Evolutionary conservation across 2,888 invertebrate species (phyloP).

Genomic region (Campaea margaritaria): DNA sequence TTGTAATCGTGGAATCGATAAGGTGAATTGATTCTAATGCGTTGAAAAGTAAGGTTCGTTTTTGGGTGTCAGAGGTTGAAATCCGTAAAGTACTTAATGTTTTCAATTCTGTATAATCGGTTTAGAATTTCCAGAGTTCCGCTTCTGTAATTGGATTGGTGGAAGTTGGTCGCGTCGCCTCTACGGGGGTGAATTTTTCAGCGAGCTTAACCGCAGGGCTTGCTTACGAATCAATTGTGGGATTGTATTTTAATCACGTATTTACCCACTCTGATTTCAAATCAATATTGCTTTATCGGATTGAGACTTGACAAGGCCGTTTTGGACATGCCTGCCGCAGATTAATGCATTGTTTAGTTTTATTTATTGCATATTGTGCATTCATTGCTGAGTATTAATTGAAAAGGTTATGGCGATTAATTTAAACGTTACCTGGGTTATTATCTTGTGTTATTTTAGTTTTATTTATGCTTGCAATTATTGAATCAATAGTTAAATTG

Average conservation of each 20-base stretch:
- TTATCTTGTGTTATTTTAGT: conserved; percentile 20
- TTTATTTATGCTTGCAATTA: conserved; percentile 2
- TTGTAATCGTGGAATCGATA: conserved; percentile 59
- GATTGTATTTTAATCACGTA: conserved; percentile 51
- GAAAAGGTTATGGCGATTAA: conserved; percentile 35
- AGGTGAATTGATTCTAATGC: conserved; percentile 57
- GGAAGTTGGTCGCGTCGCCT: conserved; percentile 63
- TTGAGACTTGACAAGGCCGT: conserved; percentile 35
- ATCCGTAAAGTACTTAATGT: conserved; percentile 83
- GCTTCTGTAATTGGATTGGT: conserved; percentile 81
- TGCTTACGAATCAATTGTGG: conserved; percentile 63
- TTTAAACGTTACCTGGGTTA: conserved; percentile 21
- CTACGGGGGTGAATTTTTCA: conserved; percentile 71
- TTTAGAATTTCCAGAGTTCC: conserved; percentile 84
- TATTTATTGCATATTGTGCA: conserved; percentile 41
- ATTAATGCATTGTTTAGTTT: conserved; percentile 34
- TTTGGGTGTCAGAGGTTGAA: conserved; percentile 55
- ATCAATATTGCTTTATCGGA: conserved; percentile 34
- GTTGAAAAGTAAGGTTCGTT: conserved; percentile 62
- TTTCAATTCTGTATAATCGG: conserved; percentile 85
- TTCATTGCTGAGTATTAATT: conserved; percentile 36
- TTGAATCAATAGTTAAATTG: neutral
- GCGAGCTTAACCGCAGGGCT: conserved; percentile 58
- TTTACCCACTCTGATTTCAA: conserved; percentile 41
- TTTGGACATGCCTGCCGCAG: conserved; percentile 33